These are phyloP conservation scores for Blomia tropicalis DNA, from an alignment of 2,888 invertebrate genomes.

Conservation along the genomic window DNA sequence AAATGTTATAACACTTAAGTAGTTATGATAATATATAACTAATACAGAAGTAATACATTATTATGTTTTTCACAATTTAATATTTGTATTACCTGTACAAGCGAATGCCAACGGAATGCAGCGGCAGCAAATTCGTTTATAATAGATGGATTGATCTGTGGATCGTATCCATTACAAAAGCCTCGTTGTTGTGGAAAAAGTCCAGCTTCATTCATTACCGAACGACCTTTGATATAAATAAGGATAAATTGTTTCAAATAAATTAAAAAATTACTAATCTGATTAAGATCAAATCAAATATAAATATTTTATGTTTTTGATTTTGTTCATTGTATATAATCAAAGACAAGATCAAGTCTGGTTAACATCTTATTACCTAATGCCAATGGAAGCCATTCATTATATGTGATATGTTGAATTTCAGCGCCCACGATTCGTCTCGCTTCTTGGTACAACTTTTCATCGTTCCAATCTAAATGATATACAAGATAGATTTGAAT, in stretches of 20 bases:
- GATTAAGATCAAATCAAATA: constrained; percentile 17
- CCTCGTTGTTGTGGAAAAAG: constrained; percentile 37
- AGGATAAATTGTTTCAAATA: no score
- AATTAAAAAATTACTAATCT: background rate
- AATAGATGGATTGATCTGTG: constrained; percentile 52
- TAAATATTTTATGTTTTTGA: no score
- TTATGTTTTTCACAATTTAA: background rate
- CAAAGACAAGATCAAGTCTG: no score
- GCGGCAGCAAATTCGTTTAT: constrained; percentile 66
- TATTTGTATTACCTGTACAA: constrained; percentile 51
- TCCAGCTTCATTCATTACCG: constrained; percentile 46
- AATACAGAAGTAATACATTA: no score
- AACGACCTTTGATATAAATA: constrained; percentile 21
- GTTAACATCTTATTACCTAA: no score
- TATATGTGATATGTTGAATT: constrained; percentile 29
- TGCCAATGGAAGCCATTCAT: constrained; percentile 29
- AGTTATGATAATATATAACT: no score
- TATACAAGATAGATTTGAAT: background rate
- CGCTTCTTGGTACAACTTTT: constrained; percentile 29
- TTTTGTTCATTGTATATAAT: no score
- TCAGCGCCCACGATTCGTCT: constrained; percentile 28
- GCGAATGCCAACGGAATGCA: constrained; percentile 68
- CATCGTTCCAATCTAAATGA: constrained; percentile 27
- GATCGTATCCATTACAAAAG: constrained; percentile 45
- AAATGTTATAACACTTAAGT: no score